phyloP scores from a whole-genome alignment of 2,888 invertebrate species.

The Subacronicta megacephala region DNA sequence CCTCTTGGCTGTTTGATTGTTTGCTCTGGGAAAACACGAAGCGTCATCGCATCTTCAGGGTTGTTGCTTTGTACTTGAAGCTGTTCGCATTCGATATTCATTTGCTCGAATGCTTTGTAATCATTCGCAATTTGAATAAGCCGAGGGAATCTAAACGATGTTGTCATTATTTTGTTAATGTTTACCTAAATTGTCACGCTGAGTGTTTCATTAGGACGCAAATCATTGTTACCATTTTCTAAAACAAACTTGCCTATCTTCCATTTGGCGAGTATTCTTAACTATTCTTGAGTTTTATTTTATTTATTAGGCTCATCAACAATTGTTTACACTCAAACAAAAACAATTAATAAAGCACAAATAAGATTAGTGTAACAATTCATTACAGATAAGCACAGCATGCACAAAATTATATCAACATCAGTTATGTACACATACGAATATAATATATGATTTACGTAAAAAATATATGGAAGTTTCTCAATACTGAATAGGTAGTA shows the following conservation, averaged over 20 bases:
- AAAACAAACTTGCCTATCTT: constrained; percentile 34
- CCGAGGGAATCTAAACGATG: constrained; percentile 71
- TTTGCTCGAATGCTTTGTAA: constrained; percentile 79
- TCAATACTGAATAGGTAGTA: constrained; percentile 58
- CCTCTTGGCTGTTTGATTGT: constrained; percentile 81
- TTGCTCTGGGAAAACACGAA: constrained; percentile 79
- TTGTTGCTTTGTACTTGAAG: constrained; percentile 73
- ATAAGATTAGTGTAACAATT: no score
- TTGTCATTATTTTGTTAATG: constrained; percentile 67
- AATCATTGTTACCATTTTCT: constrained; percentile 59
- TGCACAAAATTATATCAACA: no score
- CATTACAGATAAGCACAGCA: no score
- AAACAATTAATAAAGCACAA: no score
- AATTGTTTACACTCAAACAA: no score
- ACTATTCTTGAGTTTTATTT: constrained; percentile 47
- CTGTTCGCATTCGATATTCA: constrained; percentile 81
- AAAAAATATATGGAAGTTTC: constrained; percentile 33
- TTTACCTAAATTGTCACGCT: constrained; percentile 63
- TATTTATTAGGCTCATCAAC: no score
- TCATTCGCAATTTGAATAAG: constrained; percentile 73
- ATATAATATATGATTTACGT: no score
- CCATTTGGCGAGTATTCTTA: constrained; percentile 20
- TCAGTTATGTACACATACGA: constrained; percentile 21
- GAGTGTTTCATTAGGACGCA: constrained; percentile 57
- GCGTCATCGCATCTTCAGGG: constrained; percentile 72